phyloP scores from a whole-genome alignment of 2,888 invertebrate species.

The Aspidiotus destructor region DNA sequence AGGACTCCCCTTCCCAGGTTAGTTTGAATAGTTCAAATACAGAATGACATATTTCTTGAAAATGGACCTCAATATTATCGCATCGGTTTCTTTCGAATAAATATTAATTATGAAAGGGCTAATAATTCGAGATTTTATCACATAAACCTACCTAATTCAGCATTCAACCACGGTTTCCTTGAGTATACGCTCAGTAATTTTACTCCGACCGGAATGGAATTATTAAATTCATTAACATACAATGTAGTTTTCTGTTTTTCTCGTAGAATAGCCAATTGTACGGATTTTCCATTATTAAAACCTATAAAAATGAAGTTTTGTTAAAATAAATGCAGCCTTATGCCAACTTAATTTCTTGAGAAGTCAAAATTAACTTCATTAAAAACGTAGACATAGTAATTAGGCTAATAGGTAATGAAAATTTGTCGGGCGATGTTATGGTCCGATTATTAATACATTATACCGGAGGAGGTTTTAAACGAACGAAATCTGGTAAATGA shows the following conservation, averaged over 20 bases:
- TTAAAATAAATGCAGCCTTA: background rate
- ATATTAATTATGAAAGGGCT: background rate
- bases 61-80: no score
- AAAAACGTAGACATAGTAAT: no score
- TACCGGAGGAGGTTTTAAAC: no score
- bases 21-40: no score
- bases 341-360: background rate
- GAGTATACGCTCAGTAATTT: constrained; percentile 64
- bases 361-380: no score
- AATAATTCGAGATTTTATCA: background rate
- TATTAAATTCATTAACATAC: constrained; percentile 69
- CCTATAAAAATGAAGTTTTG: constrained; percentile 41
- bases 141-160: constrained; percentile 54
- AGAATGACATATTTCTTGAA: no score
- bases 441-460: no score
- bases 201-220: constrained; percentile 59
- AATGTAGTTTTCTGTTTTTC: constrained; percentile 53
- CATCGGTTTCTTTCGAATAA: background rate
- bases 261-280: constrained; percentile 78
- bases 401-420: no score
- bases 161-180: constrained; percentile 77
- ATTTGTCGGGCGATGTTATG: no score
- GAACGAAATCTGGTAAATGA: no score
- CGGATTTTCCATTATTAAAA: constrained; percentile 69
- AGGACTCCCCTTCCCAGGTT: no score